Conservation (phyloP, 2,888 invertebrate species). For the Agonopterix subpropinquella region DNA sequence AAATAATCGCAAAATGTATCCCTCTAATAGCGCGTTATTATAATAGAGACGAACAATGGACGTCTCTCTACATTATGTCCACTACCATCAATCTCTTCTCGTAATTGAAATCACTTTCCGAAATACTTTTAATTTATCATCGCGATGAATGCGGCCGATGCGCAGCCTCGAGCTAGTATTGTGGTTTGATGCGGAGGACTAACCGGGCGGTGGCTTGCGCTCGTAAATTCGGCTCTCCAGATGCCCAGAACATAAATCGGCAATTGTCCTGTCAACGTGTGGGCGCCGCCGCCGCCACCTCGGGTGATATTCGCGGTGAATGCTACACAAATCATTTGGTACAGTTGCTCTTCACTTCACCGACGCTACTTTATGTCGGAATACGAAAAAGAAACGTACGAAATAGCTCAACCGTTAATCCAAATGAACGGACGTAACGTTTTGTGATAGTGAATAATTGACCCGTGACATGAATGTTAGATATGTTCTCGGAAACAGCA, state of each 20-base stretch:
- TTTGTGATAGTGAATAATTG: background rate
- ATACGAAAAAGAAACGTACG: background rate
- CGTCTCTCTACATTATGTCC: no score
- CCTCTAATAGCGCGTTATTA: slow-evolving; percentile 32
- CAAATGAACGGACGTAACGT: background rate
- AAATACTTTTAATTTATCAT: slow-evolving; percentile 1
- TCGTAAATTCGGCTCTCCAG: slow-evolving; percentile 37
- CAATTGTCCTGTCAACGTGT: slow-evolving; percentile 57
- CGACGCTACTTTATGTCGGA: background rate
- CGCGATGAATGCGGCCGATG: slow-evolving; percentile 10
- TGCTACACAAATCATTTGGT: slow-evolving; percentile 8
- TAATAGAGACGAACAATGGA: slow-evolving; percentile 13
- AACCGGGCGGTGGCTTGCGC: slow-evolving; percentile 24
- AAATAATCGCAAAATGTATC: slow-evolving; percentile 50
- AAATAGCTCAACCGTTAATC: background rate
- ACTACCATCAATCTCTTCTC: slow-evolving; percentile 4
- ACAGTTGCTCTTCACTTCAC: background rate
- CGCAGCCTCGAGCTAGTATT: slow-evolving; percentile 10
- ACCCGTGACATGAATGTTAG: slow-evolving; percentile 14
- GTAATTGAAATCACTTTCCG: slow-evolving; percentile 5
- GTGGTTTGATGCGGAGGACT: slow-evolving; percentile 25
- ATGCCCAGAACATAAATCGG: slow-evolving; percentile 47
- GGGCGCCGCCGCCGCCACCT: slow-evolving; percentile 29
- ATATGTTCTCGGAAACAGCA: slow-evolving; percentile 20
- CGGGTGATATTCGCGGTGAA: slow-evolving; percentile 22